Evolutionary conservation across 2,797 vertebrate species (phyloP).

Genomic region (Avahi laniger): DNA sequence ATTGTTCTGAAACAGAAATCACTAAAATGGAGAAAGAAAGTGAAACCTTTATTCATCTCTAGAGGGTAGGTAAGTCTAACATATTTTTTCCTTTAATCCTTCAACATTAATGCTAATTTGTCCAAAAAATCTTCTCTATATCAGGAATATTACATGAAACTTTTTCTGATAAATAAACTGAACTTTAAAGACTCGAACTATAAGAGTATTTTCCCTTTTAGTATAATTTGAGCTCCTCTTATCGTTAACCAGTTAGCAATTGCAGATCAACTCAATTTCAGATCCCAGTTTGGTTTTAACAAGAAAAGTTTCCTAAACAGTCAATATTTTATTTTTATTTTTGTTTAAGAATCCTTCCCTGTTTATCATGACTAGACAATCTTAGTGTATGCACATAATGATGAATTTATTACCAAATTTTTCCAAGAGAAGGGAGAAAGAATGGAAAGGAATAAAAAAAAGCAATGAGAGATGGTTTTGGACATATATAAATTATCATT

Average conservation of each 20-base stretch:
- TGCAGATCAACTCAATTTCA: background rate
- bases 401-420: background rate
- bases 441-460: background rate
- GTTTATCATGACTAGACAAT: background rate
- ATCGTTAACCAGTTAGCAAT: background rate
- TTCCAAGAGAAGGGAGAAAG: background rate
- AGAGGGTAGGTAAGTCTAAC: background rate
- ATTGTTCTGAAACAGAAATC: background rate
- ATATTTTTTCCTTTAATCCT: background rate
- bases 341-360: background rate
- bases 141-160: background rate
- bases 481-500: background rate
- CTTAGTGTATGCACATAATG: background rate
- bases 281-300: background rate
- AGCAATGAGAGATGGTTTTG: background rate
- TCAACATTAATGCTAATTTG: background rate
- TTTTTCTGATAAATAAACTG: background rate
- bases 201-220: background rate
- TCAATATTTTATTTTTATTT: background rate
- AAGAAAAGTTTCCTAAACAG: background rate
- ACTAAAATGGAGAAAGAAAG: background rate
- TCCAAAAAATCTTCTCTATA: background rate
- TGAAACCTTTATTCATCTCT: background rate
- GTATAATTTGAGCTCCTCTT: background rate
- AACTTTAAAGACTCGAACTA: background rate